A percentile compares a stretch with the other conserved stretches of the same genome.
Evolutionary conservation across 2,113 vertebrate species (phyloP).

Genomic region (Tragelaphus imberbis): DNA sequence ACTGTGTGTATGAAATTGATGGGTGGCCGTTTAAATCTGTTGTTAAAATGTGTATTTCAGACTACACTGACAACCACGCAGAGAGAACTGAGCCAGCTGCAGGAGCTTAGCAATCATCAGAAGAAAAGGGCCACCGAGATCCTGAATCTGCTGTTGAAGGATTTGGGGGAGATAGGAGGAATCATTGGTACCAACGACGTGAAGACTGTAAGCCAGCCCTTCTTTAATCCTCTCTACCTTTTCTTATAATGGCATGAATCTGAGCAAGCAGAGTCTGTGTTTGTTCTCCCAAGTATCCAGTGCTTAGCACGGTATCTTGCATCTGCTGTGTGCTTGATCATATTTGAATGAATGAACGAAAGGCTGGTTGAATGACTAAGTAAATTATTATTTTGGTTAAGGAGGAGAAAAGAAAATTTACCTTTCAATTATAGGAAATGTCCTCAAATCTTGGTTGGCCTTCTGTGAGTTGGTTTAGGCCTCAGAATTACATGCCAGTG

Average conservation of each 20-base stretch:
- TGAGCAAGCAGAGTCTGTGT: not conserved
- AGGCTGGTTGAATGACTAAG: not conserved
- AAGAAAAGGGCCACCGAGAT: constrained; percentile 90
- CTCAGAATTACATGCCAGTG: not conserved
- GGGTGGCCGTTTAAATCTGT: constrained; percentile 14
- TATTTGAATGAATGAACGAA: not conserved
- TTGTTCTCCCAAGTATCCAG: not conserved
- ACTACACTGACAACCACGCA: constrained; percentile 82
- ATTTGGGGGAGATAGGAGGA: constrained; percentile 90
- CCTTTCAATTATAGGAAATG: not conserved
- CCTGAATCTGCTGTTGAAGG: constrained; percentile 89
- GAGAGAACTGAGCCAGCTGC: constrained; percentile 87
- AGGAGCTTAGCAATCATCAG: constrained; percentile 92
- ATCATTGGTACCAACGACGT: constrained; percentile 89
- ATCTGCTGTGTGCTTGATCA: not conserved
- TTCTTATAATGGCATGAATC: not conserved
- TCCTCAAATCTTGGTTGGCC: not conserved
- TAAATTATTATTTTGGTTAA: not conserved
- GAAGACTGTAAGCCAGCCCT: constrained; percentile 81
- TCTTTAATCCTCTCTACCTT: not conserved
- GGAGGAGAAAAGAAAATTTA: not conserved
- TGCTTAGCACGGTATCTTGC: not conserved
- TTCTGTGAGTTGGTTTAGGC: not conserved
- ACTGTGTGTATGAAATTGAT: not conserved
- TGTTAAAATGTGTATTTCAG: constrained; percentile 75